Conservation (phyloP, 1,140 invertebrate genomes). For the Drosophila elegans region DNA sequence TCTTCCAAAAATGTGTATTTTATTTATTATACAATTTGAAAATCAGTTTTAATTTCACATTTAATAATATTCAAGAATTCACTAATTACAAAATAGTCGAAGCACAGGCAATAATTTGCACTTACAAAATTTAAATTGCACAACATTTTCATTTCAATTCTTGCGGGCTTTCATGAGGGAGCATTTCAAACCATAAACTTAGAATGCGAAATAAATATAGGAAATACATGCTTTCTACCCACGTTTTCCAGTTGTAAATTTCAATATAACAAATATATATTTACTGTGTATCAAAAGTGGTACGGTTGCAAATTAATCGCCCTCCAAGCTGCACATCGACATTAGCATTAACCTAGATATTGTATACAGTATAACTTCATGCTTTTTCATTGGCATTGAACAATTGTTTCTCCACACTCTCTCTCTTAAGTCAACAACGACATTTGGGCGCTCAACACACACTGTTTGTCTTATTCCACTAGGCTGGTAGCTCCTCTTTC, state of each 20-base stretch:
- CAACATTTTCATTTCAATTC: constrained; percentile 47
- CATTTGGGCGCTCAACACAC: constrained; percentile 44
- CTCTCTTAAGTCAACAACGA: constrained; percentile 72
- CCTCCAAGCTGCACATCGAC: constrained; percentile 53
- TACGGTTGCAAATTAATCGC: constrained; percentile 52
- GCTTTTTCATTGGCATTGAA: constrained; percentile 63
- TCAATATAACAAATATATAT: constrained; percentile 40
- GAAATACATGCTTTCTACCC: constrained; percentile 39
- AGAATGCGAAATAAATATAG: constrained; percentile 67
- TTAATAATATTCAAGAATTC: constrained; percentile 70
- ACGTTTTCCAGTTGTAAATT: constrained; percentile 45
- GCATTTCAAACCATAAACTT: constrained; percentile 58
- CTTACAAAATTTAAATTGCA: constrained; percentile 67
- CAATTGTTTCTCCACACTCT: constrained; percentile 60
- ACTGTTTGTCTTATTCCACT: constrained; percentile 62
- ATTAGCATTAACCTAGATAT: constrained; percentile 62
- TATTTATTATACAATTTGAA: constrained; percentile 59
- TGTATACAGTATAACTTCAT: constrained; percentile 60
- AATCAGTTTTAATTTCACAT: constrained; percentile 65
- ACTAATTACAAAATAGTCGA: constrained; percentile 63
- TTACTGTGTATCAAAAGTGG: constrained; percentile 70
- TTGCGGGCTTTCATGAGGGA: constrained; percentile 14
- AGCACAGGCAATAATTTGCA: constrained; percentile 58
- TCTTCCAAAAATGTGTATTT: constrained; percentile 57
- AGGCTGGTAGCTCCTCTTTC: constrained; percentile 22